Percentiles rank a stretch among this genome's conserved stretches.
Conservation (phyloP, 2,888 invertebrate genomes). For the Diploptera punctata region DNA sequence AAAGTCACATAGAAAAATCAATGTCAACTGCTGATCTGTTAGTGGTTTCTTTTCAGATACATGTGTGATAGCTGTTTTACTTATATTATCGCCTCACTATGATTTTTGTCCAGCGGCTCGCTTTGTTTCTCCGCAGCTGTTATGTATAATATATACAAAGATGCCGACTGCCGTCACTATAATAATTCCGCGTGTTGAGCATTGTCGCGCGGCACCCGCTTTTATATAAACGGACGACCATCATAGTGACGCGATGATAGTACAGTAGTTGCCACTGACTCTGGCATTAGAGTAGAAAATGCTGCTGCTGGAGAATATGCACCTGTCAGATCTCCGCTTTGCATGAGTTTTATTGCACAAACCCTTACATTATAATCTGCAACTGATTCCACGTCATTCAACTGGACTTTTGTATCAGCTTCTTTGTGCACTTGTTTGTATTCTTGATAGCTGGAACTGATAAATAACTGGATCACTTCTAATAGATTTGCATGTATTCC, state of each 20-base stretch:
- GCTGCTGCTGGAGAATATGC: constrained; percentile 72
- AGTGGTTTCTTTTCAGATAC: constrained; percentile 53
- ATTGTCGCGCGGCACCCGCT: too few relatives aligned
- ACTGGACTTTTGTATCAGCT: constrained; percentile 64
- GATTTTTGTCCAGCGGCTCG: too few relatives aligned
- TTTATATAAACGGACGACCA: too few relatives aligned
- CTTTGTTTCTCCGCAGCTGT: too few relatives aligned
- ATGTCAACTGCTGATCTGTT: constrained; percentile 68
- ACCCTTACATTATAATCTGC: constrained; percentile 80
- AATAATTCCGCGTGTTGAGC: too few relatives aligned
- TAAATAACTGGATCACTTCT: constrained; percentile 73
- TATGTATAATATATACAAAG: too few relatives aligned
- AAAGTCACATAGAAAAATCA: constrained; percentile 66
- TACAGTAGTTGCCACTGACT: constrained; percentile 52
- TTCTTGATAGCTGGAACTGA: constrained; percentile 71
- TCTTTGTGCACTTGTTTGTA: constrained; percentile 74
- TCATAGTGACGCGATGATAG: too few relatives aligned
- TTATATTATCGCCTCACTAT: too few relatives aligned
- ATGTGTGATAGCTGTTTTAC: constrained; percentile 51
- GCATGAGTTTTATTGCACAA: constrained; percentile 72
- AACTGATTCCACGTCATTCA: constrained; percentile 75
- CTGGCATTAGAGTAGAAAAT: constrained; percentile 58
- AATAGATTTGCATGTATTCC: constrained; percentile 64
- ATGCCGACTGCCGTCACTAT: too few relatives aligned
- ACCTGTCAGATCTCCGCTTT: constrained; percentile 67